phyloP scores from a whole-genome alignment of 2,113 vertebrate genomes.

The Microtus pennsylvanicus region DNA sequence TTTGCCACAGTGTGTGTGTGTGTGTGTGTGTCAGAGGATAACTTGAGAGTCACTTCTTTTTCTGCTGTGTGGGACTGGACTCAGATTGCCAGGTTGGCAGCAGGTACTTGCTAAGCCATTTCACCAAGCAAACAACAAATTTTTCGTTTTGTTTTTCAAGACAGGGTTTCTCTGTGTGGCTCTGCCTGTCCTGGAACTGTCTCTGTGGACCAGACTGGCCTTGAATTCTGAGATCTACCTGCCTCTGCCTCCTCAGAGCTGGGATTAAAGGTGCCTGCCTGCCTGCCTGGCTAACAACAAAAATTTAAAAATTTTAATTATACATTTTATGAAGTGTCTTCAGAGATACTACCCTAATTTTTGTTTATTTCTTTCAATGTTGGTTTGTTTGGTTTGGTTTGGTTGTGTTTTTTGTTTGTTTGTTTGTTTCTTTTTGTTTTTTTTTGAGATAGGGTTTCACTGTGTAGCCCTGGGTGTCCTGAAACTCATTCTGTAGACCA shows the following conservation, averaged over 20 bases:
- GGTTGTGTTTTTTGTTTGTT: not conserved
- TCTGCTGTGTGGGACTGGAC: not conserved
- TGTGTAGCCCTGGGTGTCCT: not conserved
- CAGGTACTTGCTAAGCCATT: not conserved
- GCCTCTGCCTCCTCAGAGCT: not conserved
- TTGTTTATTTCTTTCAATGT: not conserved
- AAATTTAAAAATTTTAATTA: not conserved
- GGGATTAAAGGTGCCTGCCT: not conserved
- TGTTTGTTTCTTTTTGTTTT: too few relatives aligned
- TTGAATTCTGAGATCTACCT: not conserved
- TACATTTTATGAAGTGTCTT: not conserved
- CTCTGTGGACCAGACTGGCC: not conserved
- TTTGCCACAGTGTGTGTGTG: not conserved
- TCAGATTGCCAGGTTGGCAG: not conserved
- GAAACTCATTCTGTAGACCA: not conserved
- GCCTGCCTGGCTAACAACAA: not conserved
- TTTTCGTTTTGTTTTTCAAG: not conserved
- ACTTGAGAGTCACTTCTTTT: not conserved
- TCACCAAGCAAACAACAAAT: not conserved
- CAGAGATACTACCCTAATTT: not conserved
- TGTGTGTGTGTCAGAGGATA: not conserved
- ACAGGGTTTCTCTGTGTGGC: not conserved
- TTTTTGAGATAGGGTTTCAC: not conserved
- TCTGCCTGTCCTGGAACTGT: not conserved
- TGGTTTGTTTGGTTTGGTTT: not conserved